A percentile compares a stretch with the other conserved stretches of the same genome.
Evolutionary conservation across 2,797 vertebrate genomes (phyloP).

Genomic region (Somateria mollissima): DNA sequence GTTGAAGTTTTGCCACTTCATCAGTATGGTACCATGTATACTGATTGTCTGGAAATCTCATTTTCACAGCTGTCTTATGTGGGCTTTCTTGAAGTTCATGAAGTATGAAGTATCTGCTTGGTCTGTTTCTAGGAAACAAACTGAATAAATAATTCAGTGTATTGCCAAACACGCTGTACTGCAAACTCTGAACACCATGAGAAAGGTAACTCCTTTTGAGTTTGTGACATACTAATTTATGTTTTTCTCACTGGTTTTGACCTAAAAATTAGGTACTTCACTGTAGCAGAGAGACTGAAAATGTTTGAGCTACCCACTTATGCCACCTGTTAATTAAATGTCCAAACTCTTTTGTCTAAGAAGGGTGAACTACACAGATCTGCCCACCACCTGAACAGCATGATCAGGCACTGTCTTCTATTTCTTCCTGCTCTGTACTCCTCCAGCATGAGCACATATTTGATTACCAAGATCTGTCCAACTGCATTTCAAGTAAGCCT

Average conservation of each 20-base stretch:
- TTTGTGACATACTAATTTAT: neutral
- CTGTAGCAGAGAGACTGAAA: neutral
- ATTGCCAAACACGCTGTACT: neutral
- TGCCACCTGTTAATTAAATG: neutral
- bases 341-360: neutral
- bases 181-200: neutral
- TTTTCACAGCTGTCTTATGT: neutral
- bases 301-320: neutral
- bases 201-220: neutral
- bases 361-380: neutral
- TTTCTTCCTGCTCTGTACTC: neutral
- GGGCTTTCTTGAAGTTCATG: neutral
- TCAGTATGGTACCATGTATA: neutral
- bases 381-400: neutral
- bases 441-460: neutral
- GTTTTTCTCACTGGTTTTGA: neutral
- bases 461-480: neutral
- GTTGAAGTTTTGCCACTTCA: neutral
- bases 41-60: neutral
- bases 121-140: neutral
- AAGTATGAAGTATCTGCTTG: neutral
- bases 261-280: neutral
- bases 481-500: neutral
- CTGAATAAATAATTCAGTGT: neutral
- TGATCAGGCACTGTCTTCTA: neutral